Percentiles rank a stretch among this genome's conserved stretches.
Evolutionary conservation across 2,888 invertebrate species (phyloP).

Genomic region (Byasa hedistus): DNA sequence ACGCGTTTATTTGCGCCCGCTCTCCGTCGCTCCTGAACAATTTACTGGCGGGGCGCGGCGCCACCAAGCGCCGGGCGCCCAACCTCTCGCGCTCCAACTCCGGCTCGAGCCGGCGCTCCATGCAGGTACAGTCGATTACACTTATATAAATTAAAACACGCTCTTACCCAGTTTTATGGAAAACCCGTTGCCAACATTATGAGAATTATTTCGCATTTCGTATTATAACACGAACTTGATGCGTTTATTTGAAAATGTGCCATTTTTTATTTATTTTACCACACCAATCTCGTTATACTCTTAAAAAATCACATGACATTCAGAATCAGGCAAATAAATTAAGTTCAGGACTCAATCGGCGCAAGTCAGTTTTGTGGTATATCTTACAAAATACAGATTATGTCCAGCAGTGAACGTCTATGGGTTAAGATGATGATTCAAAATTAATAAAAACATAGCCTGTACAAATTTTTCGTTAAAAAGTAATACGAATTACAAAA

Average conservation of each 20-base stretch:
- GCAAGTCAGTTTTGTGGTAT: too few species aligned
- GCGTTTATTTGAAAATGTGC: background rate
- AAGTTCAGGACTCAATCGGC: too few species aligned
- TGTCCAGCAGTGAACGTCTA: too few species aligned
- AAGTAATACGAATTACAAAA: too few species aligned
- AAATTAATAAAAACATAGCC: too few species aligned
- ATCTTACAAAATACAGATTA: too few species aligned
- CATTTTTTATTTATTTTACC: background rate
- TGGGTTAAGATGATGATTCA: too few species aligned
- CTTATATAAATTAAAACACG: slow-evolving; percentile 22
- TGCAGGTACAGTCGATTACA: slow-evolving; percentile 81
- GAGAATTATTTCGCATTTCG: slow-evolving; percentile 13
- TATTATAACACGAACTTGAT: background rate
- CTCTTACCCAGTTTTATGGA: slow-evolving; percentile 6
- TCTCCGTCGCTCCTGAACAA: slow-evolving; percentile 96
- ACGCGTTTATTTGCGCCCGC: slow-evolving; percentile 97
- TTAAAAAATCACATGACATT: too few species aligned
- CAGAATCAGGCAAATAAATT: too few species aligned
- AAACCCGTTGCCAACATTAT: slow-evolving; percentile 9
- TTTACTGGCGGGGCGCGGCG: slow-evolving; percentile 92
- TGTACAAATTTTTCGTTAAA: too few species aligned
- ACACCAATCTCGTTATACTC: background rate
- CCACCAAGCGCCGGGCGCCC: slow-evolving; percentile 94
- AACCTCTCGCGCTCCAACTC: slow-evolving; percentile 93
- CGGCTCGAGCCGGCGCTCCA: slow-evolving; percentile 91